Percentiles rank a stretch among this genome's conserved stretches.
Evolutionary conservation across 2,888 invertebrate genomes (phyloP).

Genomic region (Lasius fuliginosus): DNA sequence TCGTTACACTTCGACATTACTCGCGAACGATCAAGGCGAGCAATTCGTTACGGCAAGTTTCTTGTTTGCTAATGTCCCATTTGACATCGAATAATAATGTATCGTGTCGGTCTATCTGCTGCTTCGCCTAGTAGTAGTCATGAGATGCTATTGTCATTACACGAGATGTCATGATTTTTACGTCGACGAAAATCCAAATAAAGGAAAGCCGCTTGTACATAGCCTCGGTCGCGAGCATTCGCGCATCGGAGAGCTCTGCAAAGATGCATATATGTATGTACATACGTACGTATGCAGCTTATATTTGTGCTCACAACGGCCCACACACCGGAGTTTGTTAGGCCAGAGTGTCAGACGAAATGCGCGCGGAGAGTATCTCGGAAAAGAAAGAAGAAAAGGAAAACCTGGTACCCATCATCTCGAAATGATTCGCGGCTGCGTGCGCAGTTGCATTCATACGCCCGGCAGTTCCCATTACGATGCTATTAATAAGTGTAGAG

Average conservation of each 20-base stretch:
- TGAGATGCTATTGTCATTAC: slow-evolving; percentile 24
- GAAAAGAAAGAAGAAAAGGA: slow-evolving; percentile 66
- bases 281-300: background rate
- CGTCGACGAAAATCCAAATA: slow-evolving; percentile 10
- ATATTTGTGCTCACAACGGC: slow-evolving; percentile 12
- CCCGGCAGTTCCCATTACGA: slow-evolving; percentile 16
- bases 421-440: slow-evolving; percentile 65
- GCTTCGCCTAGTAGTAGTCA: background rate
- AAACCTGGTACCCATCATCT: slow-evolving; percentile 66
- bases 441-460: slow-evolving; percentile 63
- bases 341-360: slow-evolving; percentile 1
- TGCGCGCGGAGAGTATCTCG: slow-evolving; percentile 33
- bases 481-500: slow-evolving; percentile 63
- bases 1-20: slow-evolving; percentile 29
- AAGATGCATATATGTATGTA: background rate
- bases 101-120: background rate
- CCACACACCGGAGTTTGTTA: slow-evolving; percentile 26
- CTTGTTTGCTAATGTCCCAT: slow-evolving; percentile 10
- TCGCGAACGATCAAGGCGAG: slow-evolving; percentile 14
- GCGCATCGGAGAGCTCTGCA: background rate
- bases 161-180: slow-evolving; percentile 22
- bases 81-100: slow-evolving; percentile 3
- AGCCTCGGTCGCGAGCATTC: background rate
- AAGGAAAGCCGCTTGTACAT: slow-evolving; percentile 11
- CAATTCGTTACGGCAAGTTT: slow-evolving; percentile 30